Conservation (phyloP, 2,888 invertebrate genomes). For the Zonitis immaculata region DNA sequence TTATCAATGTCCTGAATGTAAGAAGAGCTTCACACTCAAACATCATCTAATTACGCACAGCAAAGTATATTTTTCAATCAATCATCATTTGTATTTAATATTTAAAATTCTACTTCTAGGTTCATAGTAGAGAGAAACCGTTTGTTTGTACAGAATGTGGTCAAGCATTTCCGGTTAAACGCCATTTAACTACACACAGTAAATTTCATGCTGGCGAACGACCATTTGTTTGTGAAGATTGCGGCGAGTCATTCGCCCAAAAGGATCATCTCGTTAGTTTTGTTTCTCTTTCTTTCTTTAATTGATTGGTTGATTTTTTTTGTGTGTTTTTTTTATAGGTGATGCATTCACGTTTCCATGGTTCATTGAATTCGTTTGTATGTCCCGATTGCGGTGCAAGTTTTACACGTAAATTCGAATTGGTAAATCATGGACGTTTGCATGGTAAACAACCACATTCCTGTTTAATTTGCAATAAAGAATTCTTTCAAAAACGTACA, state of each 20-base stretch:
- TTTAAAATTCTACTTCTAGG: too few species aligned
- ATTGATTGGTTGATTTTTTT: not conserved
- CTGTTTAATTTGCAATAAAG: conserved; percentile 78
- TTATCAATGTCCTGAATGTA: conserved; percentile 79
- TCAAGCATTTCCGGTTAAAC: conserved; percentile 73
- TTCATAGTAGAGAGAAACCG: conserved; percentile 75
- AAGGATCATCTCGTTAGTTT: conserved; percentile 70
- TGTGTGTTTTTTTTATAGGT: conserved; percentile 50
- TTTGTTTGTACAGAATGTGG: conserved; percentile 81
- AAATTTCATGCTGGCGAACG: conserved; percentile 83
- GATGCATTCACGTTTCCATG: conserved; percentile 88
- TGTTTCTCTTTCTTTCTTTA: not conserved
- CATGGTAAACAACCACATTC: conserved; percentile 78
- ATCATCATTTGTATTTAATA: too few species aligned
- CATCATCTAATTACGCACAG: conserved; percentile 79
- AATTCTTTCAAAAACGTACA: conserved; percentile 79
- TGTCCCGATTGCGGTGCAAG: conserved; percentile 87
- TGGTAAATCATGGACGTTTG: conserved; percentile 76
- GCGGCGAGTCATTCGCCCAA: conserved; percentile 88
- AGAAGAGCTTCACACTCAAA: conserved; percentile 80
- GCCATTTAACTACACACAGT: conserved; percentile 78
- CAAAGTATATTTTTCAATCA: too few species aligned
- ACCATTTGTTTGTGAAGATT: conserved; percentile 81
- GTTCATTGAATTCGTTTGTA: conserved; percentile 92
- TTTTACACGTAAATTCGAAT: conserved; percentile 79